These are phyloP conservation scores for Adelognathus sp. DNA, from an alignment of 2,888 invertebrate genomes.

Conservation along the genomic window DNA sequence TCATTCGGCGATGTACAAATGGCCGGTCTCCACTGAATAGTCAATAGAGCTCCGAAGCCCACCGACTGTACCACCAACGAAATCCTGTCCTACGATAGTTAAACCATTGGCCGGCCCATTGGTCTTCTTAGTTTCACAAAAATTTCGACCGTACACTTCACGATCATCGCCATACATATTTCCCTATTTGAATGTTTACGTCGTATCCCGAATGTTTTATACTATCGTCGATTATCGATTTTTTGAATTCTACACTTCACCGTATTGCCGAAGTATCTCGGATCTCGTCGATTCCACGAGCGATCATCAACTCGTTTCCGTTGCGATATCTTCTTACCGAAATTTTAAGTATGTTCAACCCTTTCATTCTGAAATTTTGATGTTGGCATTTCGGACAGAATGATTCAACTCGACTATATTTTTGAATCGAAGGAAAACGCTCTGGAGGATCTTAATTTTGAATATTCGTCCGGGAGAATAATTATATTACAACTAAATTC, in stretches of 20 bases:
- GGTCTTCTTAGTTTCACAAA: conserved; percentile 20
- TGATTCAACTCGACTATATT: neutral
- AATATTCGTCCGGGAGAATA: too few species aligned
- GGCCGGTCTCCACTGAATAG: conserved; percentile 50
- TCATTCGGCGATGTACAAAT: conserved; percentile 41
- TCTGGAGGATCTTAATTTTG: too few species aligned
- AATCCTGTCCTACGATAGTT: neutral
- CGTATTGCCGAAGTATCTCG: neutral
- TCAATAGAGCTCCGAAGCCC: conserved; percentile 35
- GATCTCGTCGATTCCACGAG: neutral
- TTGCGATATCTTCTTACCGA: neutral
- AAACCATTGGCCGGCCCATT: neutral
- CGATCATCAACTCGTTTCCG: neutral
- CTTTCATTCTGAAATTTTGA: neutral
- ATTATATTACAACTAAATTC: too few species aligned
- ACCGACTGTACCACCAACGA: neutral
- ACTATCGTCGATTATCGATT: conserved; percentile 5
- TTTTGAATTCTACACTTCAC: neutral
- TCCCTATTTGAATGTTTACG: neutral
- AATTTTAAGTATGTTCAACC: neutral
- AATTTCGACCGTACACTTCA: neutral
- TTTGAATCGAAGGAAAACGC: neutral
- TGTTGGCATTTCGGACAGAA: neutral
- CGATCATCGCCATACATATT: neutral
- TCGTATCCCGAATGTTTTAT: neutral